A percentile compares a stretch with the other conserved stretches of the same genome.
phyloP scores from a whole-genome alignment of 2,888 invertebrate species.

The Drosophila hamatofila region DNA sequence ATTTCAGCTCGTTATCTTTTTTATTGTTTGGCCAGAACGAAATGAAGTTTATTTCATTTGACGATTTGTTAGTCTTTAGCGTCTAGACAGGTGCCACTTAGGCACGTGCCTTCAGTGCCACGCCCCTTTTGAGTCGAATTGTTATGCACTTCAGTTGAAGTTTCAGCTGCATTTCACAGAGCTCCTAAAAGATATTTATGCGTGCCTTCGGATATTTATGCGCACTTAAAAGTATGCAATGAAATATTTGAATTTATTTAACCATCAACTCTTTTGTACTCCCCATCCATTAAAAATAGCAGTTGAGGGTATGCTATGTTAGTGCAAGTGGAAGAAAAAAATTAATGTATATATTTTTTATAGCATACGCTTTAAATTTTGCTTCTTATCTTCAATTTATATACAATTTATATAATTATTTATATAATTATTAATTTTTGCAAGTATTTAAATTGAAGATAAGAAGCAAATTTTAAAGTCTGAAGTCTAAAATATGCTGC shows the following conservation, averaged over 20 bases:
- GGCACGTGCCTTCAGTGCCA: conserved; percentile 55
- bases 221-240: conserved; percentile 59
- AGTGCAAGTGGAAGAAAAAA: too few relatives aligned
- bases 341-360: too few relatives aligned
- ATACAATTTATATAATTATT: too few relatives aligned
- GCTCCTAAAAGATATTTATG: conserved; percentile 53
- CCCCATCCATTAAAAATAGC: too few relatives aligned
- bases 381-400: too few relatives aligned
- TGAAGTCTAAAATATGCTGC: too few relatives aligned
- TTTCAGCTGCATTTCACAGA: conserved; percentile 38
- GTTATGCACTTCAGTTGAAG: conserved; percentile 14
- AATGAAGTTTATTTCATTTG: conserved; percentile 60
- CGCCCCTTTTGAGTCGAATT: conserved; percentile 22
- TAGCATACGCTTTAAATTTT: too few relatives aligned
- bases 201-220: conserved; percentile 50
- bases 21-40: conserved; percentile 26
- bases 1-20: conserved; percentile 22
- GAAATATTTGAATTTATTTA: conserved; percentile 8
- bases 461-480: too few relatives aligned
- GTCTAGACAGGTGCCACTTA: conserved; percentile 69
- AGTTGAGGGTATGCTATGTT: too few relatives aligned
- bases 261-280: background rate
- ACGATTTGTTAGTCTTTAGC: conserved; percentile 51
- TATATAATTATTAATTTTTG: too few relatives aligned
- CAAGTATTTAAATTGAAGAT: too few relatives aligned